Evolutionary conservation across 2,888 invertebrate species (phyloP), one percentile per base, ranked within the genome.

Genomic region (Lithophane leautieri): DNA sequence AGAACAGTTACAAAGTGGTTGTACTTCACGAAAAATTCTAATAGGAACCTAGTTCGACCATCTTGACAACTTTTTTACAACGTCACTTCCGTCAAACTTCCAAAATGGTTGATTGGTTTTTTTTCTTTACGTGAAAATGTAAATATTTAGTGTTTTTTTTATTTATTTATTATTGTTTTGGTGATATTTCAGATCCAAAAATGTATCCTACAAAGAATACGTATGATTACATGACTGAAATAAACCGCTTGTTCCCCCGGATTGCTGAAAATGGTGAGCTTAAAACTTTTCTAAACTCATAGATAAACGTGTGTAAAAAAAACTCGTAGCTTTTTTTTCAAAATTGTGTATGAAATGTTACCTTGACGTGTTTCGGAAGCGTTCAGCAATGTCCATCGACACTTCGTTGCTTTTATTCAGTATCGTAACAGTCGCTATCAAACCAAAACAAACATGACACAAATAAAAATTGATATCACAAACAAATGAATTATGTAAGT

Each of bases 131-230:
- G 42, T 69, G 76, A 89, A 25, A 81, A 85, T 82, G 76, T 83
- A 85, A 79, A 82, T 81, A 84, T 34, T 34, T 34, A 6, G 78
- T 86, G 72, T 34, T 73, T 72, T 69, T 69, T 78, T 75, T 66
- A 67, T 74, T 74, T 61, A 61, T 70, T 68, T 73, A 72, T 72
- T 82, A 58, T 54, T 82, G 62, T 80, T 74, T 73, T 82, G 54
- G 81, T 89, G 65, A 80, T 85, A 83, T 89, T 90, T 84, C 89
- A 91, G 89, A 83, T 73, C 74, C 42, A 11, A 89, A 84, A 78
- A 95, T 95, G 95, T 92, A 92, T 82, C 93, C 94, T 28, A 88
- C 92, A 4, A 94, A 92, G 86, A 91, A 87, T 80, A 89, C 90
- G 87, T 73, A 67, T 54, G 90, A 94, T 75, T 94, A 92, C 76